phyloP scores from a whole-genome alignment of 1,140 invertebrate species.

The Thaumatotibia leucotreta region DNA sequence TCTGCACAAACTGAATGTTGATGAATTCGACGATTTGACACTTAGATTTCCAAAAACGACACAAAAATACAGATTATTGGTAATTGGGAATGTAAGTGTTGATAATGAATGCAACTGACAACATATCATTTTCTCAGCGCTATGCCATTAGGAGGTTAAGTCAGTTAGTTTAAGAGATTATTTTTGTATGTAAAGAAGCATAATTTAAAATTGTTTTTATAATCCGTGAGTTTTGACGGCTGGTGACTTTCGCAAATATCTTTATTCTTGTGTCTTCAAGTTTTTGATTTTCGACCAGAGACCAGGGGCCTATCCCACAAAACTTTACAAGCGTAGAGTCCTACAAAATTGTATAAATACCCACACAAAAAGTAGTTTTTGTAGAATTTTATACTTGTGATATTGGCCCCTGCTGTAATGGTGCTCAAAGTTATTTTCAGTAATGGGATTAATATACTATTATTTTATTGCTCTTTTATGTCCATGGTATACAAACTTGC shows the following conservation, averaged over 20 bases:
- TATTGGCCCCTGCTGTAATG: too few relatives aligned
- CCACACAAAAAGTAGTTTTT: too few relatives aligned
- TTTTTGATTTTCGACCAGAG: too few relatives aligned
- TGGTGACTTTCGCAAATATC: neutral
- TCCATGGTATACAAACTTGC: too few relatives aligned
- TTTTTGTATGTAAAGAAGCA: neutral
- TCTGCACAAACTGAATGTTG: neutral
- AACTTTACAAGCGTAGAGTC: too few relatives aligned
- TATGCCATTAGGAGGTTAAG: slow-evolving; percentile 5
- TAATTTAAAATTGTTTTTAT: neutral
- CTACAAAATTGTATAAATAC: too few relatives aligned
- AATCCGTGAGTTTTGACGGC: neutral
- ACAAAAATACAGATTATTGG: neutral
- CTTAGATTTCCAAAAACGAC: neutral
- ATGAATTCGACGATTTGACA: neutral
- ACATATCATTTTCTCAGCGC: slow-evolving; percentile 6
- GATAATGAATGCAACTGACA: neutral
- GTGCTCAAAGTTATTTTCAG: too few relatives aligned
- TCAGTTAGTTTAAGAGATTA: neutral
- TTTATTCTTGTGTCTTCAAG: neutral
- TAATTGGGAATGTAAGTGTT: too few relatives aligned
- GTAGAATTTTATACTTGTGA: too few relatives aligned
- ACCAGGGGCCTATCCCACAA: too few relatives aligned
- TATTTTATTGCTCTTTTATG: too few relatives aligned
- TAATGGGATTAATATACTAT: too few relatives aligned